These are phyloP conservation scores for Lampris incognitus DNA, from an alignment of 2,113 vertebrate species.

Conservation along the genomic window DNA sequence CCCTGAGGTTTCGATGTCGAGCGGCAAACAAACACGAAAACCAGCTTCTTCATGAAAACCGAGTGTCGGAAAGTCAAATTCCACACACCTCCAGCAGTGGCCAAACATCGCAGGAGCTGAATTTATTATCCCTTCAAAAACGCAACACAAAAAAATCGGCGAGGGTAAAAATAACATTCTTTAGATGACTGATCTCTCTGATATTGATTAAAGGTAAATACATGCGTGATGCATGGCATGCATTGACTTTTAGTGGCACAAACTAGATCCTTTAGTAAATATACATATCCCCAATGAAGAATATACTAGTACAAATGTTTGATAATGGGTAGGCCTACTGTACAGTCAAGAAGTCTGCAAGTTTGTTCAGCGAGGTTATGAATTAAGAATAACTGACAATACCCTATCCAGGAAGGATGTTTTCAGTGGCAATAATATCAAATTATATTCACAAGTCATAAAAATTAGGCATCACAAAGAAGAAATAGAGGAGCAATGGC, in stretches of 20 bases:
- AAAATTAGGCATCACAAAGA: slow-evolving; percentile 32
- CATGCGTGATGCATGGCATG: slow-evolving; percentile 63
- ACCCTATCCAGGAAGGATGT: background rate
- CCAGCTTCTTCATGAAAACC: slow-evolving; percentile 13
- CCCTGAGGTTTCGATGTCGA: slow-evolving; percentile 65
- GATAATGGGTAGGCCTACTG: slow-evolving; percentile 2
- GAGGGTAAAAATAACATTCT: background rate
- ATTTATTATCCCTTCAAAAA: background rate
- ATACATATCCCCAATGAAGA: slow-evolving; percentile 47
- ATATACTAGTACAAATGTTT: slow-evolving; percentile 29
- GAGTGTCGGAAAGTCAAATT: background rate
- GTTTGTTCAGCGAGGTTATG: slow-evolving; percentile 6
- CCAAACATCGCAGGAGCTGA: background rate
- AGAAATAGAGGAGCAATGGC: slow-evolving; percentile 15
- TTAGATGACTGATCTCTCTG: slow-evolving; percentile 30
- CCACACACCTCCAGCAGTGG: background rate
- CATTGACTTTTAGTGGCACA: slow-evolving; percentile 51
- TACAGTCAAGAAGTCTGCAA: too few relatives aligned
- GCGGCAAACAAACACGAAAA: slow-evolving; percentile 49
- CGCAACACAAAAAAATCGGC: background rate
- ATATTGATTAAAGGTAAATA: slow-evolving; percentile 29
- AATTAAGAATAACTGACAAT: slow-evolving; percentile 23
- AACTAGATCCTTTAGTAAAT: slow-evolving; percentile 38
- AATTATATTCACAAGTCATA: slow-evolving; percentile 13
- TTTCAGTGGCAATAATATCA: background rate